Evolutionary conservation across 2,113 vertebrate genomes (phyloP), one percentile per base, ranked within the genome.

Genomic region (Eidolon helvum): DNA sequence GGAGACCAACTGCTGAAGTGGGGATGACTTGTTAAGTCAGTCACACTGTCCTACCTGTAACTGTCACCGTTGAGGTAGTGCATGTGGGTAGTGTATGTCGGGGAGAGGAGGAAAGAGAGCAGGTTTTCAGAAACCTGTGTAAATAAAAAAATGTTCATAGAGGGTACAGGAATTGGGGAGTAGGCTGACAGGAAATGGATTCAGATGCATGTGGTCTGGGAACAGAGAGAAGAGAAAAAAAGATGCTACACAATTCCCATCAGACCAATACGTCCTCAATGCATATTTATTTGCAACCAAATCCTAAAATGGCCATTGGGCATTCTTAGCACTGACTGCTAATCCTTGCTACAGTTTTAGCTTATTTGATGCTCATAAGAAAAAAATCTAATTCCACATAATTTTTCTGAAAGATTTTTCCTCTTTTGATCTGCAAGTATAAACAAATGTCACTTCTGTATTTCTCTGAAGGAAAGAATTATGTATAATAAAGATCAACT

Each of bases 371-470:
- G 5, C 24, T 53, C 24, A 14, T 77, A 38, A 77, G 55, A 43
- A 40, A 55, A 38, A 72, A 61, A 18, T 84, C 66, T 38, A 78
- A 79, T 35, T 40, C n/a, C 89, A 21, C 28, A 30, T 45, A 55
- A 53, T 74, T 95, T 96, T 92, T 43, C 63, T 82, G 65, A 38
- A 66, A 80, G 53, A 71, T 11, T 68, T 78, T 82, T 50, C 59
- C 72, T 96, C 90, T 87, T 93, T 84, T 75, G 45, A 96, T 96
- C 80, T 59, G 22, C 26, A 85, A 65, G 11, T 33, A 7, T 94
- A 89, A 94, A 95, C 88, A 85, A 93, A 96, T 69, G 94, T 75
- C 90, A 97, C 24, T 68, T 96, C n/a, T 80, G 28, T 33, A 55
- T 79, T 83, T 96, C 71, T 97, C 82, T 88, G 79, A 74, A 92